Percentiles rank a stretch among this genome's conserved stretches.
These are phyloP conservation scores for Oxyruncus cristatus DNA, from an alignment of 2,113 vertebrate genomes.

Conservation along the genomic window DNA sequence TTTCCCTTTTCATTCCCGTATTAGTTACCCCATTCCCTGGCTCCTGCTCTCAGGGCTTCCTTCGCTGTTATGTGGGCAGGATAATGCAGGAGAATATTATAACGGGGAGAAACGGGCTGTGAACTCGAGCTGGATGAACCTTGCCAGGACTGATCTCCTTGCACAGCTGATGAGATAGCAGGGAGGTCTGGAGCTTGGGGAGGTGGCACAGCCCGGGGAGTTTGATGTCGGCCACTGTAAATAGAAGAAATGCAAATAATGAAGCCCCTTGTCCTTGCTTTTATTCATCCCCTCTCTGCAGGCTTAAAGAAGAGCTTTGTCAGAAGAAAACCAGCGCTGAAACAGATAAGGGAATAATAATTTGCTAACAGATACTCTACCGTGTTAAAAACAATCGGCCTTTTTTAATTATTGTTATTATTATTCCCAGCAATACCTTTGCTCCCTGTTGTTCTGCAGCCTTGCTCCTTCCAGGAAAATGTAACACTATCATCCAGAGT, in stretches of 20 bases:
- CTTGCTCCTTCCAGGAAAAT: conserved; percentile 37
- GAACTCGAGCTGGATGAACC: not conserved
- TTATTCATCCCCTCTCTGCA: not conserved
- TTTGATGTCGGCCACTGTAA: not conserved
- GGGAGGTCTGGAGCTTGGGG: not conserved
- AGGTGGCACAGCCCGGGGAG: not conserved
- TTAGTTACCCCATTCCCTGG: conserved; percentile 9
- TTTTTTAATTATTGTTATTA: not conserved
- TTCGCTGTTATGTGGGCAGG: not conserved
- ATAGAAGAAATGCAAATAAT: not conserved
- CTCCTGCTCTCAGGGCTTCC: conserved; percentile 40
- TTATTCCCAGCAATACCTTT: conserved; percentile 9
- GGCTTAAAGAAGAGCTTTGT: not conserved
- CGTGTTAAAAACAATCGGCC: not conserved
- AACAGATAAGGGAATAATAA: not conserved
- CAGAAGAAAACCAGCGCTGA: not conserved
- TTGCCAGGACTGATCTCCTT: not conserved
- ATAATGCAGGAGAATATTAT: not conserved
- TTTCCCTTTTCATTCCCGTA: not conserved
- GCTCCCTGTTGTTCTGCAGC: conserved; percentile 11
- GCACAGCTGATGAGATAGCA: not conserved
- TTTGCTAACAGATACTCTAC: not conserved
- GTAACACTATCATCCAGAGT: not conserved
- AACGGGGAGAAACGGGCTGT: not conserved
- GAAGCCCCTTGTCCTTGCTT: not conserved